Conservation (phyloP, 2,797 vertebrate species). For the Peromyscus eremicus region DNA sequence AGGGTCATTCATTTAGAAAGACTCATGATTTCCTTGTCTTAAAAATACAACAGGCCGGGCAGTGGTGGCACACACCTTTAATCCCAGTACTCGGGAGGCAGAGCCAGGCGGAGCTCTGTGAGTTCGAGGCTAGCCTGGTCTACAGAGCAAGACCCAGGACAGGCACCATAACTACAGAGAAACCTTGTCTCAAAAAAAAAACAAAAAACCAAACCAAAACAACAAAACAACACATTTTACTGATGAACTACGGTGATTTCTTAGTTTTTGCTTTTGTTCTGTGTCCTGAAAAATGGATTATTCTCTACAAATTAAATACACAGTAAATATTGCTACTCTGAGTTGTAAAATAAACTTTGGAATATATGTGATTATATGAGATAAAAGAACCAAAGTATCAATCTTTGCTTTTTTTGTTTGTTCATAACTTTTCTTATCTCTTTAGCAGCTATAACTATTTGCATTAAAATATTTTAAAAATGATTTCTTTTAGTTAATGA, state of each 20-base stretch:
- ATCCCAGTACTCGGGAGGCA: too few species aligned
- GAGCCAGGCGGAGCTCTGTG: too few species aligned
- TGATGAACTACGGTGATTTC: background rate
- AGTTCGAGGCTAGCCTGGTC: too few species aligned
- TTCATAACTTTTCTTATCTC: background rate
- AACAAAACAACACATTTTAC: background rate
- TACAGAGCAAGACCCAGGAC: too few species aligned
- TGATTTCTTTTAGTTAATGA: background rate
- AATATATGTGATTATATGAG: background rate
- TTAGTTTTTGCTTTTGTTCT: background rate
- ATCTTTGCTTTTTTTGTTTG: background rate
- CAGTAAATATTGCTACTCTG: background rate
- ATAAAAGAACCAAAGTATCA: slow-evolving; percentile 1
- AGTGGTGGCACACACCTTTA: too few species aligned
- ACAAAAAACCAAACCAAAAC: too few species aligned
- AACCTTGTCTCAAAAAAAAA: background rate
- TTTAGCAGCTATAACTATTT: background rate
- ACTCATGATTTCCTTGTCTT: slow-evolving; percentile 31
- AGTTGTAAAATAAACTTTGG: background rate
- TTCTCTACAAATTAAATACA: background rate
- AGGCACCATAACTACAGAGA: too few species aligned
- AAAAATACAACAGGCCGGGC: background rate
- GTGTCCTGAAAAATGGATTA: background rate
- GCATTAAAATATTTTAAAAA: background rate
- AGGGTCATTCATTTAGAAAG: background rate